Base-by-base conservation (phyloP, 2,888 invertebrate species). In the Xestoiulus laeticollis region DNA sequence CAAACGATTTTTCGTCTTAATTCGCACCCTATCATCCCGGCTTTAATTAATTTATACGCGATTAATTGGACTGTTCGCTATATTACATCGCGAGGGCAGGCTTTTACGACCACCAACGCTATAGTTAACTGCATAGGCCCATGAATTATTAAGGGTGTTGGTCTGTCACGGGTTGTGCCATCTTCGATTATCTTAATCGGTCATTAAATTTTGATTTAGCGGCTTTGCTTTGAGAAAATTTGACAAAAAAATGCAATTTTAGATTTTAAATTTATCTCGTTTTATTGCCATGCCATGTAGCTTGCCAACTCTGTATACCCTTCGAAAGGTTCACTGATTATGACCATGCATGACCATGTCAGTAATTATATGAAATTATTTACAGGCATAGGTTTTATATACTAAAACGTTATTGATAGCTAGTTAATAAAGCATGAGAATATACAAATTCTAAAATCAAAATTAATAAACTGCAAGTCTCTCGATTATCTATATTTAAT, bases 41-140 rank as follows among this genome's bases (percentile, higher is more conserved):
- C 78, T 78, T 78, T 78, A 78, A 78, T 78, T 78, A 78, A 78
- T 78, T 78, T 78, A 78, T 30, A 78, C 78, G 26, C 78, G 78
- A 78, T 78, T 78, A 32, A 78, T 78, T 78, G 78, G 78, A 78
- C 78, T 78, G 78, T 78, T 68, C 22, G 59, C 59, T 22, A 68
- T 68, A 68, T 68, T 68, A 5, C 78, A 78, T 30, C 5, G 78
- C 16, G 78, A 30, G 78, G 78, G 30, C 78, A 78, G 78, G 16
- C 2, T 78, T 30, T 78, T 78, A 78, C 30, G 78, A 78, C 14
- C 78, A 30, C 30, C 78, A 32, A 22, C 78, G 78, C 30, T 30
- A 12, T 14, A 78, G 78, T 30, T 30, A 16, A 14, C 78, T 78
- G 48, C 48, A 48, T 48, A 19, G 16, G 19, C 48, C 48, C 4